phyloP scores from a whole-genome alignment of 2,113 vertebrate genomes.

The Platichthys stellatus region DNA sequence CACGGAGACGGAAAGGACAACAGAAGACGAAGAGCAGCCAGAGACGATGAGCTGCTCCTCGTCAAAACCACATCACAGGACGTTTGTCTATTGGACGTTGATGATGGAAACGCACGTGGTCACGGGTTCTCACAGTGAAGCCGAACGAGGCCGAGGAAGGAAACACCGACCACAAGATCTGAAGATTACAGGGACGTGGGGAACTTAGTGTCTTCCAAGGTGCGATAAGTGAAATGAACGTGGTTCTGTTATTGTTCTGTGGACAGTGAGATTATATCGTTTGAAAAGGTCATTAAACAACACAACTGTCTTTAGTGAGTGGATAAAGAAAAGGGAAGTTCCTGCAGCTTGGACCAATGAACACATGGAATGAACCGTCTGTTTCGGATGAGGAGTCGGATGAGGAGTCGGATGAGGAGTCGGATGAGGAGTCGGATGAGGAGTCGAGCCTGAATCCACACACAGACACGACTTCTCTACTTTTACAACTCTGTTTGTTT shows the following conservation, averaged over 20 bases:
- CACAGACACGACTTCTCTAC: slow-evolving; percentile 16
- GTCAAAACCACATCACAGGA: slow-evolving; percentile 15
- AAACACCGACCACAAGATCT: too few species aligned
- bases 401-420: too few species aligned
- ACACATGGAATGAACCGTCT: slow-evolving; percentile 56
- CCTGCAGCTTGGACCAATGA: slow-evolving; percentile 41
- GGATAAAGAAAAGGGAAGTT: slow-evolving; percentile 17
- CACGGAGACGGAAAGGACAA: slow-evolving; percentile 36
- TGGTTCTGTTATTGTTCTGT: too few species aligned
- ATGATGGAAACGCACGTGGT: slow-evolving; percentile 42
- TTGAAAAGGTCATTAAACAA: too few species aligned
- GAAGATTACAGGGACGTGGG: too few species aligned
- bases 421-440: slow-evolving; percentile 1
- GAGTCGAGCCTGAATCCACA: slow-evolving; percentile 29
- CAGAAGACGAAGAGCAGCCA: slow-evolving; percentile 23
- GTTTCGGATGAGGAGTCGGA: background rate
- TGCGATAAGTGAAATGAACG: too few species aligned
- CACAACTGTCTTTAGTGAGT: too few species aligned
- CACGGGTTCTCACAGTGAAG: slow-evolving; percentile 19
- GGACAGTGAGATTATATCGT: too few species aligned
- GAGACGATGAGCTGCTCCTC: slow-evolving; percentile 29
- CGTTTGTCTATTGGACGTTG: slow-evolving; percentile 52
- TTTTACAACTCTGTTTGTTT: slow-evolving; percentile 46
- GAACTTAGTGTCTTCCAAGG: too few species aligned
- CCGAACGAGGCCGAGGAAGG: slow-evolving; percentile 1